phyloP scores from a whole-genome alignment of 2,888 invertebrate species.

The Ommatoiulus sabulosus region DNA sequence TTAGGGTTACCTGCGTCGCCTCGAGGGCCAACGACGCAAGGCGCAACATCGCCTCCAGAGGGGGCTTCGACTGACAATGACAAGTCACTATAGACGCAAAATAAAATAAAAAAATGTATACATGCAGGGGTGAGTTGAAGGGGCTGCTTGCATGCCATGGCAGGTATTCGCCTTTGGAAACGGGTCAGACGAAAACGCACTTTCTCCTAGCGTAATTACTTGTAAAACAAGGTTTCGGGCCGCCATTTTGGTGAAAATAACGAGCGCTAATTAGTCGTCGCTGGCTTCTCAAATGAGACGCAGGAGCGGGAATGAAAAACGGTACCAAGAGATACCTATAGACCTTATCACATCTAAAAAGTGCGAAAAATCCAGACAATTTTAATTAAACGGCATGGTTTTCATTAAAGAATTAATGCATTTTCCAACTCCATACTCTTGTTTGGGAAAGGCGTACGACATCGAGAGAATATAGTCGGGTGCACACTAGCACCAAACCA shows the following conservation, averaged over 20 bases:
- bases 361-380: no score
- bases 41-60: neutral
- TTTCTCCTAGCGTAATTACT: neutral
- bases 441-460: no score
- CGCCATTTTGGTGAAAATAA: neutral
- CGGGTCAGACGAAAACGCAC: neutral
- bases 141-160: neutral
- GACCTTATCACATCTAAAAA: no score
- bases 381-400: no score
- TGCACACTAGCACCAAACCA: no score
- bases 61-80: conserved; percentile 39
- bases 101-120: neutral
- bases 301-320: neutral
- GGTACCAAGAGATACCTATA: no score
- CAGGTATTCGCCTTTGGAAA: neutral
- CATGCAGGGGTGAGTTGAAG: neutral
- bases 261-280: neutral
- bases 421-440: no score
- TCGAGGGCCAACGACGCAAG: neutral
- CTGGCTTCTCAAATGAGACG: neutral
- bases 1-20: conserved; percentile 19
- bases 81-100: neutral
- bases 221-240: neutral
- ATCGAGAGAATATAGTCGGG: no score
- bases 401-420: no score